Percentiles rank a stretch among this genome's conserved stretches.
Evolutionary conservation across 2,888 invertebrate genomes (phyloP).

Genomic region (Nycteola revayana): DNA sequence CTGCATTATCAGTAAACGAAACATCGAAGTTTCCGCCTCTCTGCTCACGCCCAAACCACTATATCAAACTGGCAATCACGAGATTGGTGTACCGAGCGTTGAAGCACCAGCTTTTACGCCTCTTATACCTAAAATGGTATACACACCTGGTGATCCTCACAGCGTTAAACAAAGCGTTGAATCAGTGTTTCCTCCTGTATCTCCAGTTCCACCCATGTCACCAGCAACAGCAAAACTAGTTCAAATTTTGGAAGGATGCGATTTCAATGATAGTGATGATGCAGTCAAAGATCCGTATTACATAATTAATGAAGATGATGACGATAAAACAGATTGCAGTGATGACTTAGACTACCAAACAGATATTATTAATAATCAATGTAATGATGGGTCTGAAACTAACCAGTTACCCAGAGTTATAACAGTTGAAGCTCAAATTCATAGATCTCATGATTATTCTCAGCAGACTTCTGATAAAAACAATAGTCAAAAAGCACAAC

Average conservation of each 20-base stretch:
- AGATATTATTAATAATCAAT: conserved; percentile 1
- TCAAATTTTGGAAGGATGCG: conserved; percentile 3
- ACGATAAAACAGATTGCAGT: too few relatives aligned
- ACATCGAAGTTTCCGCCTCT: conserved; percentile 1
- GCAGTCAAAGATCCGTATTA: not conserved
- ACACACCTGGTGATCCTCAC: not conserved
- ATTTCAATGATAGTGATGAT: conserved; percentile 4
- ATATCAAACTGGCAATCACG: too few relatives aligned
- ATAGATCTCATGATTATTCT: too few relatives aligned
- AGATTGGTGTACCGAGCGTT: too few relatives aligned
- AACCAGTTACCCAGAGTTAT: too few relatives aligned
- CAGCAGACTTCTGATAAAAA: too few relatives aligned
- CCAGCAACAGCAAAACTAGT: conserved; percentile 1
- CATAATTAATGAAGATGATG: too few relatives aligned
- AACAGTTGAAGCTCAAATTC: too few relatives aligned
- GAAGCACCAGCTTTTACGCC: too few relatives aligned
- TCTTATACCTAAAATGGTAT: too few relatives aligned
- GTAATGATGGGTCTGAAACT: conserved; percentile 4
- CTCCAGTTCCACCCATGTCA: not conserved
- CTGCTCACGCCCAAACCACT: conserved; percentile 2
- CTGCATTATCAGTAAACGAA: conserved; percentile 1
- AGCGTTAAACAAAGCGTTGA: conserved; percentile 2
- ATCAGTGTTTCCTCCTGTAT: conserved; percentile 3
- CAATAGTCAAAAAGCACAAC: too few relatives aligned
- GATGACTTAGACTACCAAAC: not conserved